A percentile compares a stretch with the other conserved stretches of the same genome.
phyloP scores from a whole-genome alignment of 2,113 vertebrate genomes.

The Gambusia holbrooki region DNA sequence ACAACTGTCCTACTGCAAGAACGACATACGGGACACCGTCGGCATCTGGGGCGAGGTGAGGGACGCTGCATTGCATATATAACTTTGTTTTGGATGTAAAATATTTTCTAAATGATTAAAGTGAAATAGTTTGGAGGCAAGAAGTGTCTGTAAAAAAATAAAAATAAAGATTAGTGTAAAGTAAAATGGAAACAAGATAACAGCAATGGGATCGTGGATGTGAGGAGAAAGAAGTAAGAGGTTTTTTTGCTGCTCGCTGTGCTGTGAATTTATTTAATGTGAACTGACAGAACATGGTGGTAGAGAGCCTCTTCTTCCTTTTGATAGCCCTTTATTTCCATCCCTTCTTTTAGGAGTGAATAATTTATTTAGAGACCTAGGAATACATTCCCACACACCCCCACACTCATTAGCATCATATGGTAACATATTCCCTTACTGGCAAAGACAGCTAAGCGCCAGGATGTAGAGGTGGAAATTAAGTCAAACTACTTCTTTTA shows the following conservation, averaged over 20 bases:
- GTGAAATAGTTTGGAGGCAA: no score
- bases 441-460: no score
- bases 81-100: neutral
- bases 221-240: constrained; percentile 18
- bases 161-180: constrained; percentile 1
- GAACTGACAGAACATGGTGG: constrained; percentile 54
- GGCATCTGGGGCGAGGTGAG: constrained; percentile 99
- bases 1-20: constrained; percentile 98
- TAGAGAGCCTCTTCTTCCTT: constrained; percentile 29
- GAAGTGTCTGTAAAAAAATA: no score
- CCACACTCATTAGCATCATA: neutral
- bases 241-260: constrained; percentile 18
- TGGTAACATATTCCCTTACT: no score
- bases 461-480: no score
- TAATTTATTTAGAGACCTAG: constrained; percentile 60
- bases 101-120: no score
- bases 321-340: constrained; percentile 44
- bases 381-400: neutral
- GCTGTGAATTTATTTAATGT: constrained; percentile 48
- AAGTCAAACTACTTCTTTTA: no score
- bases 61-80: neutral
- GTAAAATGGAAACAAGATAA: constrained; percentile 8
- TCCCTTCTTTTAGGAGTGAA: constrained; percentile 33
- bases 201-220: neutral
- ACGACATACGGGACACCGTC: constrained; percentile 96